A percentile compares a stretch with the other conserved stretches of the same genome.
These are phyloP conservation scores for Acleris cristana DNA, from an alignment of 2,888 invertebrate species.

Conservation along the genomic window DNA sequence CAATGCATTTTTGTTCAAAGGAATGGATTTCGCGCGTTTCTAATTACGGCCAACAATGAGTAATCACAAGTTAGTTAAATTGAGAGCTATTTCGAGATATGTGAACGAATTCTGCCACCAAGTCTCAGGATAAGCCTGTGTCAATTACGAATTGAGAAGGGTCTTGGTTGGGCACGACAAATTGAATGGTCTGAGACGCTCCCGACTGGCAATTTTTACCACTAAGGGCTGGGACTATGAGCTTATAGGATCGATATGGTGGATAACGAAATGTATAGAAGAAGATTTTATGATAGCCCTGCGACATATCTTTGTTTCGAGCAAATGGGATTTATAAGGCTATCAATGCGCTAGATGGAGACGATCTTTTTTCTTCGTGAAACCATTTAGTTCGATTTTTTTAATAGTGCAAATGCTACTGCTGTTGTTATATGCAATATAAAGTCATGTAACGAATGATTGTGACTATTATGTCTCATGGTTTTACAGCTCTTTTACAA, in stretches of 20 bases:
- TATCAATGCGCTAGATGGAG: neutral
- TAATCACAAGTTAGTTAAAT: constrained; percentile 39
- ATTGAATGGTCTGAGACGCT: constrained; percentile 72
- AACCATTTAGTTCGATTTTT: neutral
- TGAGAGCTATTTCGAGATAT: constrained; percentile 47
- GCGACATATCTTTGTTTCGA: constrained; percentile 33
- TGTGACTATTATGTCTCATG: too few relatives aligned
- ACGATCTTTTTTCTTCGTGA: constrained; percentile 18
- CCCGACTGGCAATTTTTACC: constrained; percentile 75
- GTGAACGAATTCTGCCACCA: constrained; percentile 75
- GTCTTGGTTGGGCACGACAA: constrained; percentile 69
- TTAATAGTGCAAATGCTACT: neutral
- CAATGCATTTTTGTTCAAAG: too few relatives aligned
- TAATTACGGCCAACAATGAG: constrained; percentile 36
- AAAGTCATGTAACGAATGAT: neutral
- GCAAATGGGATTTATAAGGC: constrained; percentile 27
- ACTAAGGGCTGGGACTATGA: constrained; percentile 64
- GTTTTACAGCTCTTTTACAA: too few relatives aligned
- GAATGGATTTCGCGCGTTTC: neutral
- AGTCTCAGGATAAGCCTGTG: constrained; percentile 77
- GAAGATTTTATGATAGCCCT: constrained; percentile 31
- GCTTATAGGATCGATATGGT: constrained; percentile 48
- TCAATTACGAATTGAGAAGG: constrained; percentile 81
- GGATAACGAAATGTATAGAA: constrained; percentile 35
- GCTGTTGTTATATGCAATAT: neutral